These are phyloP conservation scores for Coregonus sp. DNA, from an alignment of 2,797 vertebrate species.

Conservation along the genomic window DNA sequence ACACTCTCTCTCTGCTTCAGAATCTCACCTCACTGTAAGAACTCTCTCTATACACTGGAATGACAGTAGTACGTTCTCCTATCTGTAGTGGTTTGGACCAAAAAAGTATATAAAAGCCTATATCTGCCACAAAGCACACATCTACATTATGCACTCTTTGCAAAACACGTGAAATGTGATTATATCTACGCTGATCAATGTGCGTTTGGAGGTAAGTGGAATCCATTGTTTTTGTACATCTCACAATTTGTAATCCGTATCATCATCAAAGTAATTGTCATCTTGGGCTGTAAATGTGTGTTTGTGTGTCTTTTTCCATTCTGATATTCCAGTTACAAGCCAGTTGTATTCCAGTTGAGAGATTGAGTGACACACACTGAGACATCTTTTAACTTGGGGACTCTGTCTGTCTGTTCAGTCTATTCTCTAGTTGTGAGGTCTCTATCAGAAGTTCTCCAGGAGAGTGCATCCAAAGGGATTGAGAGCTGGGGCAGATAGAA, in stretches of 20 bases:
- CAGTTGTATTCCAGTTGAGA: neutral
- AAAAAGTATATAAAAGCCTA: neutral
- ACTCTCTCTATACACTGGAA: conserved; percentile 28
- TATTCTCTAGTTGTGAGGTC: neutral
- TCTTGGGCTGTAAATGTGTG: conserved; percentile 2
- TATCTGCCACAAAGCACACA: neutral
- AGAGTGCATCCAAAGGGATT: neutral
- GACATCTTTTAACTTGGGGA: neutral
- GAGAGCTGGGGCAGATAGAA: neutral
- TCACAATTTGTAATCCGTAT: neutral
- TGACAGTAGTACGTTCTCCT: conserved; percentile 37
- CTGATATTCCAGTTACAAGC: neutral
- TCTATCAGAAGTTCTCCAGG: neutral
- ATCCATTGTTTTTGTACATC: neutral
- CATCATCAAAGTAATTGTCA: neutral
- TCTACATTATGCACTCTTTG: neutral
- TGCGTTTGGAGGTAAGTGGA: neutral
- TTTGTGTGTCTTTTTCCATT: conserved; percentile 22
- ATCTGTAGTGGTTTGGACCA: conserved; percentile 55
- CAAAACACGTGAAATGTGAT: neutral
- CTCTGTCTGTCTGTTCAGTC: neutral
- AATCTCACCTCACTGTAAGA: neutral
- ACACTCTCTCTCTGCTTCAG: conserved; percentile 8
- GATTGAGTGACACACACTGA: neutral
- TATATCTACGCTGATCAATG: neutral